phyloP scores from a whole-genome alignment of 1,140 invertebrate genomes.

The Hormaphis cornu region DNA sequence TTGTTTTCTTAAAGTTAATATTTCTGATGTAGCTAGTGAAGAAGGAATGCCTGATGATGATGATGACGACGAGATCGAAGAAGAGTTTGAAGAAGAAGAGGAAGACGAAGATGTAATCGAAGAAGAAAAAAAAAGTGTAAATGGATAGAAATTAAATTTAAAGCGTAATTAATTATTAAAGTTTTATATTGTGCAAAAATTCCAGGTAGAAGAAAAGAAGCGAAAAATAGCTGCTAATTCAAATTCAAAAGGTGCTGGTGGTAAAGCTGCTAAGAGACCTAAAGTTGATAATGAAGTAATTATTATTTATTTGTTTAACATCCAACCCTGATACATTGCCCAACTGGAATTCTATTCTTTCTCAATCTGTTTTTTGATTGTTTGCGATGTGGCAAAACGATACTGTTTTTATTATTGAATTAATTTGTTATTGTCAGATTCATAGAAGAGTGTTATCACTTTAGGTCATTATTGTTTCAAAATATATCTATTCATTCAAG shows the following conservation, averaged over 20 bases:
- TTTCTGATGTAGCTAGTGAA: conserved; percentile 44
- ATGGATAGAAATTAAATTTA: neutral
- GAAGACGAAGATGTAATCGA: conserved; percentile 62
- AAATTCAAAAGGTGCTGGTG: conserved; percentile 34
- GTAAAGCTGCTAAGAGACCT: conserved; percentile 34
- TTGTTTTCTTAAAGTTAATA: too few relatives aligned
- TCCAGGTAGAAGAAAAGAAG: conserved; percentile 39
- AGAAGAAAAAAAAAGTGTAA: conserved; percentile 39
- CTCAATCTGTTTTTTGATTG: too few relatives aligned
- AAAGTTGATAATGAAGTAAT: conserved; percentile 35
- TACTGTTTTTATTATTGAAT: too few relatives aligned
- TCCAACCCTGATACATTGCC: too few relatives aligned
- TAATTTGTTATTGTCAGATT: too few relatives aligned
- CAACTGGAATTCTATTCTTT: too few relatives aligned
- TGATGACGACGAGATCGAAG: conserved; percentile 58
- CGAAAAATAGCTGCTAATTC: conserved; percentile 38
- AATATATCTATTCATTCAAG: too few relatives aligned
- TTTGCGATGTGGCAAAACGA: too few relatives aligned
- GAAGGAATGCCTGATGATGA: conserved; percentile 62
- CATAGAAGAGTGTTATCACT: too few relatives aligned
- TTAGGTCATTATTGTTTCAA: too few relatives aligned
- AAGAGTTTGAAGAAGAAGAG: conserved; percentile 53
- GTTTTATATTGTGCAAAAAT: neutral
- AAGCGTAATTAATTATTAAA: neutral
- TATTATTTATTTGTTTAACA: neutral